Conservation (phyloP, 2,797 vertebrate genomes). For the Gouania willdenowi region DNA sequence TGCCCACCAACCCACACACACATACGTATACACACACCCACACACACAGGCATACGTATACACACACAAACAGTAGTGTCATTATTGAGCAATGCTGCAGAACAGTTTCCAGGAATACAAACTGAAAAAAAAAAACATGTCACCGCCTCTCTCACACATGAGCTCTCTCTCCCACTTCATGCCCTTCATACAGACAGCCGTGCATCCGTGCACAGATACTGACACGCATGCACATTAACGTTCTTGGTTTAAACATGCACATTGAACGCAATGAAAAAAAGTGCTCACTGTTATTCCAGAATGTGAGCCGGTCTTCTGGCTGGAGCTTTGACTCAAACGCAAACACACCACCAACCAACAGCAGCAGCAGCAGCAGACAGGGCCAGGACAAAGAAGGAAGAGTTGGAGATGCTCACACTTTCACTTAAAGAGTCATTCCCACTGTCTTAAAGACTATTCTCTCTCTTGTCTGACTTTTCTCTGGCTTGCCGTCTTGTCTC, state of each 20-base stretch:
- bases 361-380: conserved; percentile 18
- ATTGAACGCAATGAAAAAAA: conserved; percentile 30
- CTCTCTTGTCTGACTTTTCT: conserved; percentile 44
- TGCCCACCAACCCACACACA: conserved; percentile 22
- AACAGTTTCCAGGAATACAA: conserved; percentile 79
- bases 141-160: conserved; percentile 45
- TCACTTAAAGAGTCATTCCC: conserved; percentile 59
- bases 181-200: conserved; percentile 49
- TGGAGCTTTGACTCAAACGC: conserved; percentile 41
- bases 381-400: conserved; percentile 45
- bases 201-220: conserved; percentile 54
- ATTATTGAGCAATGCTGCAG: conserved; percentile 76
- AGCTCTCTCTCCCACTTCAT: conserved; percentile 45
- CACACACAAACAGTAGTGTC: conserved; percentile 58
- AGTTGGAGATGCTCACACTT: conserved; percentile 48
- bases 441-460: conserved; percentile 42
- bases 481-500: conserved; percentile 42
- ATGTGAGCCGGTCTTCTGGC: conserved; percentile 54
- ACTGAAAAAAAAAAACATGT: conserved; percentile 61
- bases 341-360: conserved; percentile 31
- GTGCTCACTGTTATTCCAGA: conserved; percentile 45
- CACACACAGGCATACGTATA: too few relatives aligned
- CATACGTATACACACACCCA: neutral
- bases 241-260: conserved; percentile 35
- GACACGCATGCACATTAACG: conserved; percentile 44